Base-by-base conservation (phyloP, 2,888 invertebrate genomes). In the Patella pellucida region DNA sequence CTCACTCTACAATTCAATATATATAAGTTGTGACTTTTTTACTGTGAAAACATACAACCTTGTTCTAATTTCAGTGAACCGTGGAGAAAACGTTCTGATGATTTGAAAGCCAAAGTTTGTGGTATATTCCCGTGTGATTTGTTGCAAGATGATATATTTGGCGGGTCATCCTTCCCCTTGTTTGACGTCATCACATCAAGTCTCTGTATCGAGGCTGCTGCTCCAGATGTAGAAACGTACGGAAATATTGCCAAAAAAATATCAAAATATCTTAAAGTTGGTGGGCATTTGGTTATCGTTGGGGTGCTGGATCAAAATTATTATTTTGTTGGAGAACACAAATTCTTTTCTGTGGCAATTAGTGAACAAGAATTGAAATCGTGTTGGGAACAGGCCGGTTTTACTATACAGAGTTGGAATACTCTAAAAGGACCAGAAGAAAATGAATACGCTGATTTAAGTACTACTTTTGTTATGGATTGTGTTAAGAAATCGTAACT, bases 151-250 rank as follows among this genome's bases (percentile, higher is more conserved):
- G 23, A 23, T 19, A 23, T 62, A 14, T 62, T 62, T 23, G 23
- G 62, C 11, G 62, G 23, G 12, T 23, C 19, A 3, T 23, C 14
- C 14, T 62, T 62, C 23, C 62, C 62, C 15, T 12, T 23, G 19
- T 62, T 62, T 14, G 62, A 62, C 62, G 14, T 62, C 62, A 62
- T 62, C 19, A 62, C 62, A 23, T 62, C 62, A 19, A 62, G 62
- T 19, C 23, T 62, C 19, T 23, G 19, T 5, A 23, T 62, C 23
- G 62, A 62, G 23, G 19, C 62, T 19, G 62, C 62, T 23, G 62
- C 62, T 14, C 19, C 19, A 23, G 62, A 62, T 23, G 62, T 62
- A 23, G 62, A 9, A 62, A 23, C 19, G 11, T 62, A 23, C 11
- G 62, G 23, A 62, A 62, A 62, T 3, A 23, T 62, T 62, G 62